Evolutionary conservation across 2,797 vertebrate genomes (phyloP), one percentile per base, ranked within the genome.

Genomic region (Anguilla anguilla): DNA sequence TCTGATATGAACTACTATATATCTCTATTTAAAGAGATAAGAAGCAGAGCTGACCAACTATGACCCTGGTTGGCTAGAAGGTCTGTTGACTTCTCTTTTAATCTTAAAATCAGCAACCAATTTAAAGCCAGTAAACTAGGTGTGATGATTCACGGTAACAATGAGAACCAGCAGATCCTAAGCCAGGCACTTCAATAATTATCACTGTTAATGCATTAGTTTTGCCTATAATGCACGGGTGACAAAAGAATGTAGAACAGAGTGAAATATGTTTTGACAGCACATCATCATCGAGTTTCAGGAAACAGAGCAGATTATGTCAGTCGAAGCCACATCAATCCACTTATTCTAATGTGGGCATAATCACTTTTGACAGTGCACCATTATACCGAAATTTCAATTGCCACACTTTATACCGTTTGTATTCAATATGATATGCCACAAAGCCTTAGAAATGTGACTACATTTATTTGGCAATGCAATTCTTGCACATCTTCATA

Each of bases 211-310:
- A 39, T 35, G 28, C 72, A 35, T 15, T 39, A 3, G 31, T 39
- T 35, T 35, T 39, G 10, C 7, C 3, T 77, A 39, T 17, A 77
- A 35, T 77, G 1, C 35, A 77, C 77, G 22, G 35, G 43, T 81
- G 35, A 81, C 77, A 81, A 81, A 81, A 2, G 39, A 81, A 79
- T 19, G 74, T 79, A 79, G 35, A 81, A 81, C 7, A 11, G 77
- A 81, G 39, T 81, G 35, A 17, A 46, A 22, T 49, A 6, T 1
- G 43, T 81, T 49, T 81, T 81, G 77, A 81, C 77, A 22, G 77
- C 39, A 22, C 77, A 17, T 7, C 22, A 46, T 43, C 39, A 22
- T 46, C 17, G 43, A 79, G 35, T 79, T 39, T 79, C 13, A 5
- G 4, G 74, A 46, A 22, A 81, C 15, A 46, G 69, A 1, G 5